Percentiles rank a stretch among this genome's conserved stretches.
Evolutionary conservation across 2,113 vertebrate genomes (phyloP).

Genomic region (Saccopteryx bilineata): DNA sequence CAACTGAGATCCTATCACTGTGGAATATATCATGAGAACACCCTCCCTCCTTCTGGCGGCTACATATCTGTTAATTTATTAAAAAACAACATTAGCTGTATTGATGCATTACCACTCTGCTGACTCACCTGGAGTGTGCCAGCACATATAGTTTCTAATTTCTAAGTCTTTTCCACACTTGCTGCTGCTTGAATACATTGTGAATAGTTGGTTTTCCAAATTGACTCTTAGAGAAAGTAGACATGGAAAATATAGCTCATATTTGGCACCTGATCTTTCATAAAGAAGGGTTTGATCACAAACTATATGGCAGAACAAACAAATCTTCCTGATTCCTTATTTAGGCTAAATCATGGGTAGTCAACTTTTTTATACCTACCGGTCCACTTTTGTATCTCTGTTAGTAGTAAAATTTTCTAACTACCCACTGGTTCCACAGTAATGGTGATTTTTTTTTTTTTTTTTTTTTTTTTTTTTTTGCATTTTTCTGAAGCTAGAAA

Average conservation of each 20-base stretch:
- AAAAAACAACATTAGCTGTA: not conserved
- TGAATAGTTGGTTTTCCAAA: conserved; percentile 64
- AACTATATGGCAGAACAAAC: conserved; percentile 70
- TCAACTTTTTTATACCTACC: no score
- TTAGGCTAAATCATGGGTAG: conserved; percentile 14
- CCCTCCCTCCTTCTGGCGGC: not conserved
- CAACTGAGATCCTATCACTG: not conserved
- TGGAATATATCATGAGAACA: not conserved
- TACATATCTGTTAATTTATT: not conserved
- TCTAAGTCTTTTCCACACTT: conserved; percentile 15
- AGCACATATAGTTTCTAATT: conserved; percentile 31
- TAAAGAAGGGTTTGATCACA: conserved; percentile 76
- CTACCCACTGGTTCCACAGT: no score
- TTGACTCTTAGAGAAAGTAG: conserved; percentile 55
- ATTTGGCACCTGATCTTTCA: conserved; percentile 77
- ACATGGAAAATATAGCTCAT: conserved; percentile 65
- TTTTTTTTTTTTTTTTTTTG: no score
- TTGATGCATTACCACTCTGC: not conserved
- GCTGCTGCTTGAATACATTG: not conserved
- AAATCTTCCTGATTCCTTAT: conserved; percentile 61
- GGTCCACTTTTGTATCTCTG: no score
- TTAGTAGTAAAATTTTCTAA: no score
- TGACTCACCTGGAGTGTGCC: not conserved
- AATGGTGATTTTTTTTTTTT: no score
- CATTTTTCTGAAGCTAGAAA: no score